Base-by-base conservation (phyloP, 37 sponge, comb jelly and placozoan genomes). In the Dysidea cf. avara region DNA sequence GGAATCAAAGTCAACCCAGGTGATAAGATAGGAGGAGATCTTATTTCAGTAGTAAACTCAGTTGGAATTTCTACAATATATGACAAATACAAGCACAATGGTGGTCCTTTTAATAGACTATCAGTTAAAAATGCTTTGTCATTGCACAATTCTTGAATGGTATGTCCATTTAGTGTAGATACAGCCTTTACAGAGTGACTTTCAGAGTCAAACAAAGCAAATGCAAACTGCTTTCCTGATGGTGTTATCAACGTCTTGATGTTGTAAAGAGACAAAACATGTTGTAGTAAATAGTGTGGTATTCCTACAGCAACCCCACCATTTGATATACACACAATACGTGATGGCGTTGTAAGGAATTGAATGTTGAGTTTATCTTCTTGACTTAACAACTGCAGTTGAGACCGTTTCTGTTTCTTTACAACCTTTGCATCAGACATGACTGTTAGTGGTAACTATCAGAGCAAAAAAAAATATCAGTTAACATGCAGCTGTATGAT, bases 271-370 rank as follows among this genome's bases (percentile, higher is more conserved):
- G 63, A 31, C 2, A 86, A 67, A 36, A 85, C 9, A 20, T 39
- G 20, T 7, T 13, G 0, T n/a, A 89, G 58, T 2, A 77, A 7
- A 16, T 63, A 64, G 22, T 69, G 28, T 35, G 66, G 36, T 22
- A 89, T 60, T 1, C 86, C 90, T 57, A 36, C 72, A 29, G 50
- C 48, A n/a, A 73, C 37, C 11, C 90, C 90, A n/a, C 90, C 85
- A 78, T 89, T 89, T 18, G 70, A 76, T 17, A 89, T 57, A 26
- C 70, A 85, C 1, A 89, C 29, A 29, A 69, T 67, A 12, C 12
- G 37, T 16, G 90, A 66, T 20, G 80, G 68, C 18, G 32, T 64
- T 2, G 70, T 68, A 12, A 34, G 37, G 31, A 88, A 88, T 1
- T 34, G 37, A 2, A 64, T 68, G 20, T 37, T 39, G 28, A 51